These are phyloP conservation scores for Strix aluco DNA, from an alignment of 2,113 vertebrate species.

Conservation along the genomic window DNA sequence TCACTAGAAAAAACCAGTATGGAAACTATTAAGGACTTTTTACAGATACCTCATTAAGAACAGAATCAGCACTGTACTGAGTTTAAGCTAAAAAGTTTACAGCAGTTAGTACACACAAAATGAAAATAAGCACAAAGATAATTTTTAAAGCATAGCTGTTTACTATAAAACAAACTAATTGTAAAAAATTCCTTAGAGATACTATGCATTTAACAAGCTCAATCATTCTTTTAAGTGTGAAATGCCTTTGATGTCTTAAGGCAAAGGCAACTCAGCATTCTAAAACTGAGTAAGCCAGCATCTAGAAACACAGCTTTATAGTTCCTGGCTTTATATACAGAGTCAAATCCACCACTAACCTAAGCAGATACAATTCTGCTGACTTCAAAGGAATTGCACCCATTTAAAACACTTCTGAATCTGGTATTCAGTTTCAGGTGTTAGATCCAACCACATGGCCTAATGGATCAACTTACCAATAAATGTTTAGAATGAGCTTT, in stretches of 20 bases:
- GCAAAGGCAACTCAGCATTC: background rate
- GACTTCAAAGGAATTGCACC: constrained; percentile 27
- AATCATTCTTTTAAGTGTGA: background rate
- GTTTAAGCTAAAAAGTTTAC: background rate
- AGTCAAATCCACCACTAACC: background rate
- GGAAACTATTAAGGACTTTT: background rate
- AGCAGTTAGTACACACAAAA: background rate
- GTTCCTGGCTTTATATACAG: background rate
- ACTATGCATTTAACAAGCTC: background rate
- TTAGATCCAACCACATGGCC: background rate
- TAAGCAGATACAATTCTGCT: constrained; percentile 10
- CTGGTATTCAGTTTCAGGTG: constrained; percentile 20
- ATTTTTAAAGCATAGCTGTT: background rate
- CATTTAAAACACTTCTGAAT: constrained; percentile 15
- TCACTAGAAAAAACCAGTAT: constrained; percentile 76
- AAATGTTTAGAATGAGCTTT: background rate
- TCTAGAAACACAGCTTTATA: background rate
- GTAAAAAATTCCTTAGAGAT: background rate
- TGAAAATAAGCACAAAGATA: background rate
- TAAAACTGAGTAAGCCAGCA: background rate
- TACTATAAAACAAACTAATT: background rate
- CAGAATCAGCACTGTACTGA: background rate
- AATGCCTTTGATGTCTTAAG: background rate
- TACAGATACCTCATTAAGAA: background rate
- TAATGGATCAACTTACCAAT: background rate